Evolutionary conservation across 2,797 vertebrate species (phyloP), one percentile per base, ranked within the genome.

Genomic region (Nothura maculosa): DNA sequence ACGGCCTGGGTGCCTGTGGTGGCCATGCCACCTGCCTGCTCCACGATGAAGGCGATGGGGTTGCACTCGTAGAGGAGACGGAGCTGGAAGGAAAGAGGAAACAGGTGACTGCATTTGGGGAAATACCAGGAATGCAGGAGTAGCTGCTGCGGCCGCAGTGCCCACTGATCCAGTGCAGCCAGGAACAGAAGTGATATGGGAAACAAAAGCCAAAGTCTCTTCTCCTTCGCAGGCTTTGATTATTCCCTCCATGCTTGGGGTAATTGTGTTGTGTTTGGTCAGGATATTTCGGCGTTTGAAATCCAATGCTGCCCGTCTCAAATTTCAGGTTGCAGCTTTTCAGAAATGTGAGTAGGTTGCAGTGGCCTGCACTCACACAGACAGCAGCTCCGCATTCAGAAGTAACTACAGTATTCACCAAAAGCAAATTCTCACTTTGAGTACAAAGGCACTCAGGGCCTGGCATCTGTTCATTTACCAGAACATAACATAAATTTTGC

Each of bases 51-150:
- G 63, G 99, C 98, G 97, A 99, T 98, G 18, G 99, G 99, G 95
- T 99, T 99, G 97, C 99, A 99, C 78, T 99, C 99, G 0, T 99
- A 99, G 88, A 99, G 96, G 78, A 99, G 98, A 87, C 99, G 98
- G 80, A 99, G 98, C 99, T 99, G 89, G 36, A 82, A 87, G 32
- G 87, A 78, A 95, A 95, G 34, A 87, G 8, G 32, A 61, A 93
- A 67, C 3, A 60, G 1, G 1, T 69, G 27, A 79, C 42, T 81
- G 36, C 19, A 18, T 63, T 38, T 36, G 9, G 12, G 25, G 7
- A 81, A 91, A 21, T 61, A 15, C 40, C 4, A 38, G 62, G 90
- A 75, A 62, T 42, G 27, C 52, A 19, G 52, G 30, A 63, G 27
- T 24, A 19, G 12, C 13, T 67, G 19, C 32, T 1, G 1, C 27